These are phyloP conservation scores for Argyrosomus regius DNA, from an alignment of 2,797 vertebrate genomes.

Conservation along the genomic window DNA sequence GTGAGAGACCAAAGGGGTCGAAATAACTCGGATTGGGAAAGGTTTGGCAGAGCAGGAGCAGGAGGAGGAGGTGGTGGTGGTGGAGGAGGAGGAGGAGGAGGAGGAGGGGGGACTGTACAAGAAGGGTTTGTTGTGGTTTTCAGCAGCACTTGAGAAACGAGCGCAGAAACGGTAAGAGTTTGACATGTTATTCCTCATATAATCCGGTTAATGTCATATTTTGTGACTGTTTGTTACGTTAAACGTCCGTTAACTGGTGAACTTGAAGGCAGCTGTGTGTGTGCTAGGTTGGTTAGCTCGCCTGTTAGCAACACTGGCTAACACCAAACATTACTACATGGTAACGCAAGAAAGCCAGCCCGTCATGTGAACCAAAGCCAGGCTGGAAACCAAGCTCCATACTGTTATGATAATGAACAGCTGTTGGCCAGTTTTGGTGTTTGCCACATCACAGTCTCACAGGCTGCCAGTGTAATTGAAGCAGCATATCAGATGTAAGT, in stretches of 20 bases:
- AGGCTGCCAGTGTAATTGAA: slow-evolving; percentile 12
- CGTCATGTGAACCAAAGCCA: slow-evolving; percentile 25
- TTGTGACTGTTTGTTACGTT: accelerated
- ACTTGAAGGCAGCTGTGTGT: neutral
- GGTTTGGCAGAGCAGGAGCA: slow-evolving; percentile 73
- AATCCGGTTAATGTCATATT: neutral
- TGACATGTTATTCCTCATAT: neutral
- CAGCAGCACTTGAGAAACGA: slow-evolving; percentile 63
- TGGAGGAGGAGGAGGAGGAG: neutral
- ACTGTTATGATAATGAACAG: neutral
- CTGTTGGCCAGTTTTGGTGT: neutral
- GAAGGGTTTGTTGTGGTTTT: slow-evolving; percentile 82
- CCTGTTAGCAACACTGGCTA: slow-evolving; percentile 47
- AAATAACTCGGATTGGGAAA: slow-evolving; percentile 72
- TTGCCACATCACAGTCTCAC: neutral
- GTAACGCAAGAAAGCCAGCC: neutral
- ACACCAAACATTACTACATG: slow-evolving; percentile 24
- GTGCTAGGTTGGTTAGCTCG: slow-evolving; percentile 59
- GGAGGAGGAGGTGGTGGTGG: slow-evolving; percentile 29
- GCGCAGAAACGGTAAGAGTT: slow-evolving; percentile 72
- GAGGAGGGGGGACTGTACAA: slow-evolving; percentile 48
- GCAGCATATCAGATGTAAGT: slow-evolving; percentile 13
- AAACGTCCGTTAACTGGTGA: neutral
- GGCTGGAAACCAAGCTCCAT: neutral
- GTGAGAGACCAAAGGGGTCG: slow-evolving; percentile 64